Evolutionary conservation across 2,113 vertebrate species (phyloP), one percentile per base, ranked within the genome.

Genomic region (Guaruba guarouba): DNA sequence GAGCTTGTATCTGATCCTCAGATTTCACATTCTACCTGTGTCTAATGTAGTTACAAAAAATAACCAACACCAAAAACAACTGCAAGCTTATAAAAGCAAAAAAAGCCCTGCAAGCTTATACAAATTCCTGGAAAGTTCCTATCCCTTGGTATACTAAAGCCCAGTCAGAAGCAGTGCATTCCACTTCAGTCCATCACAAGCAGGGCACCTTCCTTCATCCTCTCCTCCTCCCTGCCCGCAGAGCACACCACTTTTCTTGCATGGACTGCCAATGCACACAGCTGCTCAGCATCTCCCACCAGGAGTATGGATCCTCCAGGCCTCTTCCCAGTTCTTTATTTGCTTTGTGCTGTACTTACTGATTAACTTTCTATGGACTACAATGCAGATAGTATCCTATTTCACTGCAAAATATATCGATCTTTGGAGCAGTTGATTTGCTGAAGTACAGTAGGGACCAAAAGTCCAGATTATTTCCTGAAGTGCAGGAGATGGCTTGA

Each of bases 271-370:
- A 13, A 2, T 39, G 39, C 20, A 31, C 31, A 24, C 35, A 41
- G 70, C 35, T 44, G 46, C 69, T 81, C 3, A 0, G 33, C 55
- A 75, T 41, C 62, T 94, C 68, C 80, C 1, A 5, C 54, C 63
- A 41, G 14, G 31, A 83, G 63, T 14, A 76, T 64, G 82, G 84
- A 85, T 86, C 74, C 70, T 79, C 48, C 9, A 3, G 2, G 24
- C 71, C 54, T 52, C 67, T 91, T 69, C 61, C 54, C 33, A 78
- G 76, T 90, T 96, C 93, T 92, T 77, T 93, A 28, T 97, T 96
- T 95, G 88, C 82, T 92, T 92, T 81, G 54, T 6, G 4, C 37
- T 95, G 22, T 39, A 35, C 78, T 84, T 84, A 63, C 73, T 82
- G 66, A 75, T 82, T 90, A 73, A 79, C 63, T 82, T 93, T 67